Evolutionary conservation across 2,888 invertebrate species (phyloP).

Genomic region (Ferrisia virgata): DNA sequence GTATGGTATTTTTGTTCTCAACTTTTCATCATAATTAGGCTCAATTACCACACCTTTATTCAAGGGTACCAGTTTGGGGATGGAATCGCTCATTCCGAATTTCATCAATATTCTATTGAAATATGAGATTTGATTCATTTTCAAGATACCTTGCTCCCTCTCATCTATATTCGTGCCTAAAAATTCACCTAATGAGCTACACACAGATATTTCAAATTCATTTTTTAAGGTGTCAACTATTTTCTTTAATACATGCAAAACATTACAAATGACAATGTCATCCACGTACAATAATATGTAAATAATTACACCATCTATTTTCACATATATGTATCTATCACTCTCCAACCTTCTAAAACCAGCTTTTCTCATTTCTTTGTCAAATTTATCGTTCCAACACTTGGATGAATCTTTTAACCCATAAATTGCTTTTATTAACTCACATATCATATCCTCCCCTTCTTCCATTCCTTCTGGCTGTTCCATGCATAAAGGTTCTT

Average conservation of each 20-base stretch:
- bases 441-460: not conserved
- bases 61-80: too few relatives aligned
- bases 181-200: too few relatives aligned
- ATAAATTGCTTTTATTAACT: not conserved
- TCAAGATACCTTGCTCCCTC: too few relatives aligned
- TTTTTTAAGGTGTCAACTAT: too few relatives aligned
- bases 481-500: not conserved
- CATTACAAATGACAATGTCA: not conserved
- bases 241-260: not conserved
- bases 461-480: not conserved
- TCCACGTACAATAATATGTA: not conserved
- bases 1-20: too few relatives aligned
- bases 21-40: too few relatives aligned
- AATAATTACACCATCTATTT: not conserved
- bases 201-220: too few relatives aligned
- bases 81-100: too few relatives aligned
- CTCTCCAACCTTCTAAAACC: not conserved
- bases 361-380: not conserved
- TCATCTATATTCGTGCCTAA: too few relatives aligned
- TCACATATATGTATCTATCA: not conserved
- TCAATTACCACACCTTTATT: too few relatives aligned
- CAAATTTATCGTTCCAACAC: not conserved
- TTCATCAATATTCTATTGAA: too few relatives aligned
- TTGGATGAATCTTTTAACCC: not conserved
- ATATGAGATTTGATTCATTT: too few relatives aligned